A percentile compares a stretch with the other conserved stretches of the same genome.
Evolutionary conservation across 2,888 invertebrate species (phyloP).

Genomic region (Microchrysa polita): DNA sequence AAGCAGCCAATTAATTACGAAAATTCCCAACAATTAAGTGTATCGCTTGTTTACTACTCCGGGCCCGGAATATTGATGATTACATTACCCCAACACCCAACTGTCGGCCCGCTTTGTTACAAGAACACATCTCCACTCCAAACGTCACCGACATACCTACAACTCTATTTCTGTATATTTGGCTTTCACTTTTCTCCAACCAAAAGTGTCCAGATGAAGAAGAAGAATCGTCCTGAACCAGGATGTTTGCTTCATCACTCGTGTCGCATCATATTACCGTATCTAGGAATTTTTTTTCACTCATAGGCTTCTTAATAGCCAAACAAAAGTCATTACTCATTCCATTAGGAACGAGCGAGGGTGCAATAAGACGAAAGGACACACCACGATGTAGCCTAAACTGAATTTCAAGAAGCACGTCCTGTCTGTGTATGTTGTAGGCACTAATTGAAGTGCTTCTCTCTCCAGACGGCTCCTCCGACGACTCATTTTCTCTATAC

Average conservation of each 20-base stretch:
- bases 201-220: too few relatives aligned
- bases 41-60: background rate
- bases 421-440: background rate
- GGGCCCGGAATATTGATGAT: background rate
- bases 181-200: too few relatives aligned
- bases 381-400: too few relatives aligned
- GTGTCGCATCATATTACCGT: too few relatives aligned
- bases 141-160: too few relatives aligned
- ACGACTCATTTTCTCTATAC: too few relatives aligned
- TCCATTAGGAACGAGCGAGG: too few relatives aligned
- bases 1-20: background rate
- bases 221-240: too few relatives aligned
- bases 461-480: background rate
- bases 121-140: too few relatives aligned
- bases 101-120: too few relatives aligned
- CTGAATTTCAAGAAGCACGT: background rate
- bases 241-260: too few relatives aligned
- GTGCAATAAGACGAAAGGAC: background rate
- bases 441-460: conserved; percentile 28
- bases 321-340: conserved; percentile 31
- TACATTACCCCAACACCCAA: background rate
- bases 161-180: too few relatives aligned
- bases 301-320: background rate
- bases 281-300: background rate
- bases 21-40: background rate